phyloP scores from a whole-genome alignment of 2,797 vertebrate genomes.

The Falco naumanni region DNA sequence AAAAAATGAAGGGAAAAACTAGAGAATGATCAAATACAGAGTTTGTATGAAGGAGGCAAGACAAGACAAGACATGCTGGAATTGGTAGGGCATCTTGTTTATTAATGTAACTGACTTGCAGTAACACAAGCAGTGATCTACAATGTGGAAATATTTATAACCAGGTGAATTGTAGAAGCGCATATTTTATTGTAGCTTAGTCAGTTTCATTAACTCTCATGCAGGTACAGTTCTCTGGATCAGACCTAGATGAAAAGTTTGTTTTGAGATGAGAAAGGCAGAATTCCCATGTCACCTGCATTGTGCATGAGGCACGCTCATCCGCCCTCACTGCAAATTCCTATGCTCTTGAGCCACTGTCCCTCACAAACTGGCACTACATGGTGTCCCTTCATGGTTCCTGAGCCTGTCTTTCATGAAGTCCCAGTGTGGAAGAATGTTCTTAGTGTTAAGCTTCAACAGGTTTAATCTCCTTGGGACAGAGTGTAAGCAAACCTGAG shows the following conservation, averaged over 20 bases:
- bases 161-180: background rate
- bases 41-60: background rate
- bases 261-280: background rate
- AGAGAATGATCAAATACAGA: background rate
- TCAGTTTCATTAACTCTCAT: background rate
- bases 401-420: background rate
- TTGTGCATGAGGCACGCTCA: rapidly evolving
- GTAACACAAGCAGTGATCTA: background rate
- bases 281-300: background rate
- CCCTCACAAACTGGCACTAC: background rate
- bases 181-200: background rate
- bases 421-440: background rate
- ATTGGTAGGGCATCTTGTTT: background rate
- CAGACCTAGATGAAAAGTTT: background rate
- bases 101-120: background rate
- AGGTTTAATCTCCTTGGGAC: background rate
- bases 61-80: background rate
- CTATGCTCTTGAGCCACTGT: background rate
- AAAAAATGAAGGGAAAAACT: background rate
- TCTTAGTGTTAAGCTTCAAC: background rate
- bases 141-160: background rate
- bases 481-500: background rate
- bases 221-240: background rate
- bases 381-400: background rate
- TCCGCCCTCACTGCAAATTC: background rate